Percentiles rank a stretch among this genome's conserved stretches.
These are phyloP conservation scores for Anas bahamensis DNA, from an alignment of 2,797 vertebrate genomes.

Conservation along the genomic window DNA sequence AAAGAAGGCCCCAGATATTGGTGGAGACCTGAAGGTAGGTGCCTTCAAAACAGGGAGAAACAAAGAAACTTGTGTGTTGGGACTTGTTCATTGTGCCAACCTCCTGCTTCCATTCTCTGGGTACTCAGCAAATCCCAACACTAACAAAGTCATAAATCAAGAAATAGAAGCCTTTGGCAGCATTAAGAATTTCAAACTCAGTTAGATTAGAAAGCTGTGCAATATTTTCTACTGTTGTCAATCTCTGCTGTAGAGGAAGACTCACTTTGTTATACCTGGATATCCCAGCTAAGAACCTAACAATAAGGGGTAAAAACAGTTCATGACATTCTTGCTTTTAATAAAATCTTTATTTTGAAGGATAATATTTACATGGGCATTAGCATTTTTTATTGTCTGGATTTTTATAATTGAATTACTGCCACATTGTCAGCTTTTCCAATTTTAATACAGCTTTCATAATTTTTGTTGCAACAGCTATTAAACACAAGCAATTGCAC, in stretches of 20 bases:
- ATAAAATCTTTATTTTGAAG: not conserved
- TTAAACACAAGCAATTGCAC: slow-evolving; percentile 20
- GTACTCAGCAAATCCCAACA: not conserved
- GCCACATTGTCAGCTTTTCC: not conserved
- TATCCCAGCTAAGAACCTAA: not conserved
- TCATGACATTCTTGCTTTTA: not conserved
- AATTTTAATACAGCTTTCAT: not conserved
- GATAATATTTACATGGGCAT: not conserved
- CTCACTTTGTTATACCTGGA: not conserved
- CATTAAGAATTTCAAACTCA: not conserved
- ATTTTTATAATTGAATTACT: slow-evolving; percentile 23
- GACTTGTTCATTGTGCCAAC: not conserved
- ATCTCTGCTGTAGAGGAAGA: not conserved
- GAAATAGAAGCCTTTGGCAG: not conserved
- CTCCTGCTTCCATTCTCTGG: not conserved
- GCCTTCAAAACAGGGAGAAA: not conserved
- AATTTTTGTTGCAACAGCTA: not conserved
- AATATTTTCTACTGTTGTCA: not conserved
- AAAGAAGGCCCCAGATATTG: not conserved
- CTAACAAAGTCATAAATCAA: not conserved
- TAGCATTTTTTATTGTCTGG: not conserved
- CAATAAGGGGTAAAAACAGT: not conserved
- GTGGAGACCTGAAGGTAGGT: fast-evolving
- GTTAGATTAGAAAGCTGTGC: not conserved
- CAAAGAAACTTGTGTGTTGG: not conserved